phyloP scores from a whole-genome alignment of 1,140 invertebrate species.

The Pseudomyrmex sp. region DNA sequence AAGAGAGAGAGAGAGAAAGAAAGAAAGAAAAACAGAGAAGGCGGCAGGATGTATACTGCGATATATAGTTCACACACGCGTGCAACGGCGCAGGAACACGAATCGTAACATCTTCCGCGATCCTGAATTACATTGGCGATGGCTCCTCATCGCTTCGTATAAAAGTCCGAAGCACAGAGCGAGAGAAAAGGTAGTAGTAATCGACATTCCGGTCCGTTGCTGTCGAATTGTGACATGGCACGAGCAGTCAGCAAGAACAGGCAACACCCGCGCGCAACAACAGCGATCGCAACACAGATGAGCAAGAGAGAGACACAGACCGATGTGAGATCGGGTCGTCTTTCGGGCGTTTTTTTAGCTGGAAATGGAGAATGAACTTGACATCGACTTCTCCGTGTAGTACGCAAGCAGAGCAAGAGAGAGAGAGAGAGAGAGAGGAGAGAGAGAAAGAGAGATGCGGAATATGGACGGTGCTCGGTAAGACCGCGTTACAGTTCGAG shows the following conservation, averaged over 20 bases:
- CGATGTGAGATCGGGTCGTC: constrained; percentile 22
- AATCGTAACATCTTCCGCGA: constrained; percentile 3
- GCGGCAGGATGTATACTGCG: neutral
- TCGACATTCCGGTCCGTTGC: constrained; percentile 15
- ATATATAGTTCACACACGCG: constrained; percentile 28
- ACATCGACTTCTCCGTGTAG: constrained; percentile 47
- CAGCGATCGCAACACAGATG: constrained; percentile 65
- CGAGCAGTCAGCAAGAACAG: constrained; percentile 66
- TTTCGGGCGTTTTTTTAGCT: constrained; percentile 16
- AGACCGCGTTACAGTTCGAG: neutral
- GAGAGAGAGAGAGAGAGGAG: constrained; percentile 60
- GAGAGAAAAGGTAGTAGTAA: constrained; percentile 37
- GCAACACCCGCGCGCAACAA: constrained; percentile 69
- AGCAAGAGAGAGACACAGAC: constrained; percentile 56
- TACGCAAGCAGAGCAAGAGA: constrained; percentile 59
- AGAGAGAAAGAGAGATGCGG: constrained; percentile 50
- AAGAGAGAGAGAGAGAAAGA: constrained; percentile 27
- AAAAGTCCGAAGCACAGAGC: neutral
- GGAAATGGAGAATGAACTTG: neutral
- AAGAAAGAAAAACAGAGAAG: constrained; percentile 4
- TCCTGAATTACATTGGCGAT: neutral
- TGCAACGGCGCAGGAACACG: constrained; percentile 42
- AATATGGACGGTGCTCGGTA: constrained; percentile 21
- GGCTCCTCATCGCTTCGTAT: neutral
- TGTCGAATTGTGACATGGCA: constrained; percentile 60